phyloP scores from a whole-genome alignment of 64 coral and sea anemone genomes.

The Stichodactyla helianthus region DNA sequence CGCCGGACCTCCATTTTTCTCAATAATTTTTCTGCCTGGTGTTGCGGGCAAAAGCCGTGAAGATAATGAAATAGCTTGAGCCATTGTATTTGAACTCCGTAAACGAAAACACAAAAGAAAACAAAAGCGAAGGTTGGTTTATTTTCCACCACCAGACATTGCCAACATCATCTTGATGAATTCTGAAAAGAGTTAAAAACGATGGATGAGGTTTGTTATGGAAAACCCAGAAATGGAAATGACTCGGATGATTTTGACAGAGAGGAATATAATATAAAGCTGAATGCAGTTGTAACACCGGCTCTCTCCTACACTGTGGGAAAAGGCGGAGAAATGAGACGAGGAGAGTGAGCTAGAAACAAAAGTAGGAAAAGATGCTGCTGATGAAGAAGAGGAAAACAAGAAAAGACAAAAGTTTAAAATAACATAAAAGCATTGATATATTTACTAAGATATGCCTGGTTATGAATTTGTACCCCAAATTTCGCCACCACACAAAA shows the following conservation, averaged over 20 bases:
- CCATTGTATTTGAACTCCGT: background rate
- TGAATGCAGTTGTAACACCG: background rate
- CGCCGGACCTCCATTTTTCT: background rate
- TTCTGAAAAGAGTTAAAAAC: background rate
- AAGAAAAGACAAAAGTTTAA: too few relatives aligned
- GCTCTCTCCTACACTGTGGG: too few relatives aligned
- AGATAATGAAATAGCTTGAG: background rate
- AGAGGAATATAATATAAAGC: background rate
- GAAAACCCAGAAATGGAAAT: too few relatives aligned
- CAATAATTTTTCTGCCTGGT: background rate
- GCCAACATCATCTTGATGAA: constrained; percentile 40
- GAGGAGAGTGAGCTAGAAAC: too few relatives aligned
- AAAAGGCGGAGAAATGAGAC: too few relatives aligned
- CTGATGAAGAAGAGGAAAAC: too few relatives aligned
- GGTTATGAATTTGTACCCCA: too few relatives aligned
- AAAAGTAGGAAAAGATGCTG: too few relatives aligned
- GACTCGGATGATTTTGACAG: too few relatives aligned
- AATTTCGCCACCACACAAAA: too few relatives aligned
- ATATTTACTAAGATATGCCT: too few relatives aligned
- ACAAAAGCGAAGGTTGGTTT: background rate
- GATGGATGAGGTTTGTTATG: background rate
- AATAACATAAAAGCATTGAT: too few relatives aligned
- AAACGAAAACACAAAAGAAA: background rate
- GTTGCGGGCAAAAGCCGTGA: background rate
- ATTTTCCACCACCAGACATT: constrained; percentile 8